Evolutionary conservation across 2,797 vertebrate species (phyloP), one percentile per base, ranked within the genome.

Genomic region (Tamandua tetradactyla): DNA sequence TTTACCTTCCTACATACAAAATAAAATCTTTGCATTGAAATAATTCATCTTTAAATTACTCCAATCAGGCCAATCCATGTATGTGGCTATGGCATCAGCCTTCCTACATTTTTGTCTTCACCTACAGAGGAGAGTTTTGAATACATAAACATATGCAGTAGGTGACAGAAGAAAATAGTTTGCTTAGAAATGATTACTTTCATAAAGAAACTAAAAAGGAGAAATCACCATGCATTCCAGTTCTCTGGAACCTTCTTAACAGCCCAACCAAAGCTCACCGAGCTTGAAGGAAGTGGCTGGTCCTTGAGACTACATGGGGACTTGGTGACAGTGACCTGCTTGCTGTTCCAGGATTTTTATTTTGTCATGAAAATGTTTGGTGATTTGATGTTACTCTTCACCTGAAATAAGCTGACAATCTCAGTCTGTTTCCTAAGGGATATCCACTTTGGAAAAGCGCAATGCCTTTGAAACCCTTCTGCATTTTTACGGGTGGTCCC

Each of bases 391-490:
- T 94, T 80, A 91, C 94, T 95, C 87, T 95, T 91, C 68, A 40
- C 93, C 94, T 89, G 84, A 96, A 96, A 89, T 96, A 89, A 96
- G 93, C 84, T 85, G 75, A 92, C 95, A 80, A 69, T 91, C 55
- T 55, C 8, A 0, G 87, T 32, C 35, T 66, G 2, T 35, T 52
- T 75, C 42, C 71, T 61, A 9, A 66, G 27, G 14, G 32, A 68
- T 55, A 32, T 40, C n/a, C 4, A 9, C 42, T 22, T 69, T 25
- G 14, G 80, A 83, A 66, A 83, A 25, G 42, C 52, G 55, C 32
- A 47, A 47, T 52, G 78, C 61, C 80, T 66, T 64, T 49, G 61
- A 49, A 83, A 83, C 57, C 25, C 30, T 32, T 64, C 35, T 49
- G 75, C 49, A 23, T 55, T 52, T 78, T 52, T 55, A 52, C 69